phyloP scores from a whole-genome alignment of 2,888 invertebrate species.

The Acrocera orbiculus region DNA sequence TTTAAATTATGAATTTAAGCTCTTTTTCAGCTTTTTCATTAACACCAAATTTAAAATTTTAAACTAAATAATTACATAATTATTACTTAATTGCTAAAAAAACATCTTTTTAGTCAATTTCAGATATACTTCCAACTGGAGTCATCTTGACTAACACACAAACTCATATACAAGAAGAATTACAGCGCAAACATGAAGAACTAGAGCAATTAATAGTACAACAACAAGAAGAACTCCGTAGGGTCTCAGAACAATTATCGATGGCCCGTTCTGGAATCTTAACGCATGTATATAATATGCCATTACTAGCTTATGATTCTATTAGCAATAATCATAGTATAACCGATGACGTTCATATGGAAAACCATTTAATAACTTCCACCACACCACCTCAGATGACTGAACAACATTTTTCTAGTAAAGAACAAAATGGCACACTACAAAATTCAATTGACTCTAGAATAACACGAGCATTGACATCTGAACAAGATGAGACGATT shows the following conservation, averaged over 20 bases:
- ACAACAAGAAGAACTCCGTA: slow-evolving; percentile 69
- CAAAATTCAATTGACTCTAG: slow-evolving; percentile 8
- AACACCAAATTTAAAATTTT: not conserved
- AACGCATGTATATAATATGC: slow-evolving; percentile 3
- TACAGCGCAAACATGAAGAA: slow-evolving; percentile 69
- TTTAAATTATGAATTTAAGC: too few species aligned
- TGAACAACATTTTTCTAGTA: not conserved
- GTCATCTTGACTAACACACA: slow-evolving; percentile 39
- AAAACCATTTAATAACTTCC: not conserved
- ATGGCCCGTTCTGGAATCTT: slow-evolving; percentile 62
- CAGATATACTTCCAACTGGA: slow-evolving; percentile 21
- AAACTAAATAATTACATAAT: not conserved
- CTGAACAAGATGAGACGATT: slow-evolving; percentile 24
- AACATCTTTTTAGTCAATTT: slow-evolving; percentile 13
- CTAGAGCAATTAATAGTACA: slow-evolving; percentile 67
- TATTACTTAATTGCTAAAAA: not conserved
- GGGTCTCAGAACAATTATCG: slow-evolving; percentile 71
- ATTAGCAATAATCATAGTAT: not conserved
- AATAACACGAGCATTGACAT: slow-evolving; percentile 14
- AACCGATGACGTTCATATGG: slow-evolving; percentile 3
- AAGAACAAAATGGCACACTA: slow-evolving; percentile 1
- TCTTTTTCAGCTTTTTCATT: too few species aligned
- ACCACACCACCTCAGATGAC: not conserved
- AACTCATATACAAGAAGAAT: slow-evolving; percentile 48
- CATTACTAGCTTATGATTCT: not conserved